Percentiles rank a stretch among this genome's conserved stretches.
These are phyloP conservation scores for Colossoma macropomum DNA, from an alignment of 2,113 vertebrate genomes.

Conservation along the genomic window DNA sequence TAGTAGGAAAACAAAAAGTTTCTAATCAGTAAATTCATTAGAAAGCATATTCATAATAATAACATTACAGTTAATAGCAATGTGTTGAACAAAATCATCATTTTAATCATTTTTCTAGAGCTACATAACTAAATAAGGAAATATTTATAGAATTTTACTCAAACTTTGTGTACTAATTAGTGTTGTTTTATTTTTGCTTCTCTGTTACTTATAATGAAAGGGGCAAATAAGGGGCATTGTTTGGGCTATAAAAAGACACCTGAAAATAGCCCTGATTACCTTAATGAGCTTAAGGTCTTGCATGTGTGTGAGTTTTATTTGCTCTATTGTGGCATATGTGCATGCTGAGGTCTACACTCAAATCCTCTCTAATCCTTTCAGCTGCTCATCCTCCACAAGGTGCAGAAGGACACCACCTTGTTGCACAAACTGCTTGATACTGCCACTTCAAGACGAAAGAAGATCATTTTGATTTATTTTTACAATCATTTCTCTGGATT, in stretches of 20 bases:
- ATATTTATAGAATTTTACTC: neutral
- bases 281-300: slow-evolving; percentile 91
- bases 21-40: neutral
- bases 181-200: neutral
- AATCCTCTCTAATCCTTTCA: slow-evolving; percentile 83
- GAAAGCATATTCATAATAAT: too few relatives aligned
- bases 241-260: slow-evolving; percentile 72
- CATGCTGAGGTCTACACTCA: slow-evolving; percentile 73
- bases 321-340: slow-evolving; percentile 84
- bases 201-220: neutral
- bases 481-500: neutral
- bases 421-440: slow-evolving; percentile 30
- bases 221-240: slow-evolving; percentile 53
- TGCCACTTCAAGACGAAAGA: slow-evolving; percentile 11
- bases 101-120: neutral
- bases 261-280: slow-evolving; percentile 79
- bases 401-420: slow-evolving; percentile 53
- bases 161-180: neutral
- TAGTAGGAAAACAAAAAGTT: neutral
- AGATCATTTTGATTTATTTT: slow-evolving; percentile 7
- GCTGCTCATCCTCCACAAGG: slow-evolving; percentile 65
- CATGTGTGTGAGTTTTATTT: slow-evolving; percentile 74
- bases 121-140: too few relatives aligned
- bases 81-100: neutral
- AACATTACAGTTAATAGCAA: neutral